Percentiles rank a stretch among this genome's conserved stretches.
These are phyloP conservation scores for Xylocampa areola DNA, from an alignment of 2,888 invertebrate genomes.

Conservation along the genomic window DNA sequence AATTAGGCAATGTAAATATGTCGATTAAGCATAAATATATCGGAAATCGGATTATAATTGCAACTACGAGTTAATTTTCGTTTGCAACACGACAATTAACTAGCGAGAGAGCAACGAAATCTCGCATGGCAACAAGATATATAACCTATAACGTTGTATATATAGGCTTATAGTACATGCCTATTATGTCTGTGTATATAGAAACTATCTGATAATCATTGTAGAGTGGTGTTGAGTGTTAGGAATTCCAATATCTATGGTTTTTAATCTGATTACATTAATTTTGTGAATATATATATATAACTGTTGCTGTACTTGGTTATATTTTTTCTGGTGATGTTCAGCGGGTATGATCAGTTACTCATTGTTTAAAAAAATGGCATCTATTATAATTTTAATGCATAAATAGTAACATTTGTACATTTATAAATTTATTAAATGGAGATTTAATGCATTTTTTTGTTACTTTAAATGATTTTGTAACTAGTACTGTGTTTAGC, in stretches of 20 bases:
- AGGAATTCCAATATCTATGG: conserved; percentile 62
- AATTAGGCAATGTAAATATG: conserved; percentile 46
- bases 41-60: conserved; percentile 48
- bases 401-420: conserved; percentile 17
- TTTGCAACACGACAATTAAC: conserved; percentile 58
- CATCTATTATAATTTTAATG: conserved; percentile 22
- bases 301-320: conserved; percentile 18
- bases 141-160: conserved; percentile 81
- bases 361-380: conserved; percentile 20
- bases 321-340: conserved; percentile 23
- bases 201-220: conserved; percentile 76
- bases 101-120: conserved; percentile 66
- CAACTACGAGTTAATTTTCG: conserved; percentile 47
- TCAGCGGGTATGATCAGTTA: conserved; percentile 4
- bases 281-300: conserved; percentile 37
- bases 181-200: conserved; percentile 69
- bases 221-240: conserved; percentile 67
- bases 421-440: conserved; percentile 19
- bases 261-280: conserved; percentile 59
- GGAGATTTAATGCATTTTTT: conserved; percentile 20
- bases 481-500: conserved; percentile 13
- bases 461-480: conserved; percentile 19
- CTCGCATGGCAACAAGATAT: conserved; percentile 85
- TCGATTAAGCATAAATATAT: conserved; percentile 44
- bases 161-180: conserved; percentile 66